Evolutionary conservation across 92 coral and sea anemone genomes (phyloP), one percentile per base, ranked within the genome.

Genomic region (Virgularia gustaviana): DNA sequence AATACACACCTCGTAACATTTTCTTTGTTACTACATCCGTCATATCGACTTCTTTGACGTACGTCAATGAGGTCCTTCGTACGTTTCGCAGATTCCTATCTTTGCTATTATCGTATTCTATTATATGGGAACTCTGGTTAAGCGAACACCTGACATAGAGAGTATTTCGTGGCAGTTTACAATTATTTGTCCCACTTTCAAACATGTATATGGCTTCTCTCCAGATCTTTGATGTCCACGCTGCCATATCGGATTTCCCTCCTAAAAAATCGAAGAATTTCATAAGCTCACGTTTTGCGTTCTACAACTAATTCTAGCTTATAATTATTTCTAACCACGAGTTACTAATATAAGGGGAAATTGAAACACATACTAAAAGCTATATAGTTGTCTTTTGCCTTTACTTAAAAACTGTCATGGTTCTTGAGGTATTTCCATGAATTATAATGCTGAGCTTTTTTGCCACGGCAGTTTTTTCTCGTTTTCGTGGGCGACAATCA

Each of bases 211-310:
- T 77, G 11, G 96, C 63, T 44, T 84, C 88, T 57, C 89, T 90
- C 97, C 97, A 91, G 9, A 89, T 65, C 22, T 86, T 81, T 16
- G 82, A 82, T 0, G 97, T 80, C 97, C 97, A 91, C 3, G 88
- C 97, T 10, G 97, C 97, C 97, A 91, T 89, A 65, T 91, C 97
- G 56, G 92, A 88, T 18, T 86, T 64, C 8, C 97, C 97, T 33
- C 97, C 97, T 90, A 75, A 33, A 29, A 22, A 25, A 57, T 32
- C 6, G n/a, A n/a, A n/a, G n/a, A n/a, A n/a, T n/a, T n/a, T n/a
- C n/a, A n/a, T n/a, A n/a, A n/a, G n/a, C n/a, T n/a, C n/a, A n/a
- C n/a, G n/a, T n/a, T n/a, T n/a, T n/a, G n/a, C n/a, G n/a, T n/a
- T n/a, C n/a, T n/a, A n/a, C n/a, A n/a, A n/a, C n/a, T n/a, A n/a